Evolutionary conservation across 2,888 invertebrate genomes (phyloP), one percentile per base, ranked within the genome.

Genomic region (Adelognathus sp.): DNA sequence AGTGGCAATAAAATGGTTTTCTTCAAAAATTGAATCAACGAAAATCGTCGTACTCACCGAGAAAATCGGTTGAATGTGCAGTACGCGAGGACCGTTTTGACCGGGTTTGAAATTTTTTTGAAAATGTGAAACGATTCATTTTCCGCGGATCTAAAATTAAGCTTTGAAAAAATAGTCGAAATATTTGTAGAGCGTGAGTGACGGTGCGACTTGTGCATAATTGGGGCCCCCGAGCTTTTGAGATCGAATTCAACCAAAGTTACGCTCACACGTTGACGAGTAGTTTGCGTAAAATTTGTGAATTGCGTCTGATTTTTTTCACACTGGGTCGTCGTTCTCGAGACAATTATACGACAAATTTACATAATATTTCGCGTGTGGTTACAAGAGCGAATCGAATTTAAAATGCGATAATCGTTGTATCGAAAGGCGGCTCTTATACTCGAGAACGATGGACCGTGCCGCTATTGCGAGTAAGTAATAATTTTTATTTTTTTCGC

Each of bases 211-310:
- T 61, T 7, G 63, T 67, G 72, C 74, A 74, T 74, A 71, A 74
- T 79, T 73, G 54, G 31, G n/a, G n/a, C n/a, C n/a, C 70, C n/a
- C 27, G 44, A 70, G 66, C 33, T 70, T 60, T n/a, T n/a, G n/a
- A n/a, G 33, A 0, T 64, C 31, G 46, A 73, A 58, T 33, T 58
- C 31, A 41, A 33, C 21, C 44, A 41, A 36, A 9, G 27, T 71
- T 60, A 16, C 58, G 31, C 18, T 58, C 33, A 50, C 58, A 46
- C 61, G 44, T 66, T 66, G 44, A 36, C 24, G n/a, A 50, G 18
- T 44, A 54, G 36, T 60, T 61, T 54, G 58, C 56, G 41, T 29
- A 52, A 72, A 58, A 39, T 71, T 71, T 71, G 71, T 64, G 61
- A 54, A 61, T 18, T 21, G 44, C 33, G 54, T 27, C 58, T 18